A percentile compares a stretch with the other conserved stretches of the same genome.
phyloP scores from a whole-genome alignment of 1,140 invertebrate species.

The Tetramorium parvispinum region DNA sequence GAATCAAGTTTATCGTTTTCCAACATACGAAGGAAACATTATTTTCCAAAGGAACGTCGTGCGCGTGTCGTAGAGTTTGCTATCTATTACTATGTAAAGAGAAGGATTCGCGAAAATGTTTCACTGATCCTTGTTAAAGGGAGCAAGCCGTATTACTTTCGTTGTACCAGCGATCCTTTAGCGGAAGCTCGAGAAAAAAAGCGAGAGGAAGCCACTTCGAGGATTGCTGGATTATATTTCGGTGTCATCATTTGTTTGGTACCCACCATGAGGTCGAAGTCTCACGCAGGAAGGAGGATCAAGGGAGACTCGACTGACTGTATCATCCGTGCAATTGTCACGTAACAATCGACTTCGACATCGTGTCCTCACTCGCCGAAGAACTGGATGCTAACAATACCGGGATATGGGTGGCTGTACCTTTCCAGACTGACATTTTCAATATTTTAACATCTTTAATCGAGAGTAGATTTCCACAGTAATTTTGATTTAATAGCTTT shows the following conservation, averaged over 20 bases:
- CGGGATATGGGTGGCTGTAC: neutral
- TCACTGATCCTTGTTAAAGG: neutral
- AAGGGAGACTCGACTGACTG: conserved; percentile 45
- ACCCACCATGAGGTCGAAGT: conserved; percentile 47
- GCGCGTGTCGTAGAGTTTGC: neutral
- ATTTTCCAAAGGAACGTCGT: neutral
- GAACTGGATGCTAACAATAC: neutral
- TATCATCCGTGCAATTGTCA: conserved; percentile 20
- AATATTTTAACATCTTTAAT: neutral
- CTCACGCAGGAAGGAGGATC: conserved; percentile 17
- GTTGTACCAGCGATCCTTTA: neutral
- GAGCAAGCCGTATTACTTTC: conserved; percentile 34
- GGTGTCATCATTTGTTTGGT: conserved; percentile 17
- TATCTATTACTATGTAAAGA: neutral
- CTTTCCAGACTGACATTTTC: neutral
- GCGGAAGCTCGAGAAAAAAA: conserved; percentile 31
- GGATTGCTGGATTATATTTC: conserved; percentile 62
- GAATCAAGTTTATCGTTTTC: conserved; percentile 14
- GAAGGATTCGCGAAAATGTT: conserved; percentile 4
- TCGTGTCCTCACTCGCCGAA: neutral
- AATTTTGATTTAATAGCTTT: neutral
- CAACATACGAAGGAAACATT: neutral
- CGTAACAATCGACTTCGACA: conserved; percentile 59
- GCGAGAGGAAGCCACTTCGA: conserved; percentile 37
- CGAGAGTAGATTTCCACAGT: neutral